These are phyloP conservation scores for Xestia c-nigrum DNA, from an alignment of 2,888 invertebrate species.

Conservation along the genomic window DNA sequence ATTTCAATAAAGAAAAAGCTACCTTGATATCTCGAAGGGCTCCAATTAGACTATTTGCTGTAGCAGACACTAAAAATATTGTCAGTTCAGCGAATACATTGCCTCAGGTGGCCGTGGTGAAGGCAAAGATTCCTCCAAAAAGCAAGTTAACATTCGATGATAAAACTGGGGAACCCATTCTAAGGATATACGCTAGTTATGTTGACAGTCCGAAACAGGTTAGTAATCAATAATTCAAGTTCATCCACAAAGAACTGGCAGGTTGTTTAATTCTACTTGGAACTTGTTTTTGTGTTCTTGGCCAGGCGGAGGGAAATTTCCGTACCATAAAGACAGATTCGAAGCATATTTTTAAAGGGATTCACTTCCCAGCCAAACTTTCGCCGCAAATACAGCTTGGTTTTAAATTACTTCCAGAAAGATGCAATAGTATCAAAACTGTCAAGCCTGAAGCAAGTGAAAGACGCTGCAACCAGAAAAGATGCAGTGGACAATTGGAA, in stretches of 20 bases:
- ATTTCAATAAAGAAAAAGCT: slow-evolving; percentile 83
- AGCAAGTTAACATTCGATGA: slow-evolving; percentile 86
- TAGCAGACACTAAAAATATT: slow-evolving; percentile 76
- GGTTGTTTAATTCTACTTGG: neutral
- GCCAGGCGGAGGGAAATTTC: neutral
- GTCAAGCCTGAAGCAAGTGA: slow-evolving; percentile 75
- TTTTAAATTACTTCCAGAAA: slow-evolving; percentile 76
- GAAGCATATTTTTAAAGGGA: neutral
- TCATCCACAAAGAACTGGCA: too few relatives aligned
- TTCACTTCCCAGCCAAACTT: too few relatives aligned
- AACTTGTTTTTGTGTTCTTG: neutral
- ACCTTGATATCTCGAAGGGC: slow-evolving; percentile 78
- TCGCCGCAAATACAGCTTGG: neutral
- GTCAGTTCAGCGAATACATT: slow-evolving; percentile 65
- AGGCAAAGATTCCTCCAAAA: slow-evolving; percentile 85
- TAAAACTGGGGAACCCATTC: slow-evolving; percentile 86
- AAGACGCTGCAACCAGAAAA: slow-evolving; percentile 75
- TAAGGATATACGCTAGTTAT: slow-evolving; percentile 90
- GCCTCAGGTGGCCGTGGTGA: slow-evolving; percentile 78
- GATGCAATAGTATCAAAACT: slow-evolving; percentile 80
- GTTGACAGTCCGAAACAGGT: slow-evolving; percentile 82
- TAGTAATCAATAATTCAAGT: slow-evolving; percentile 37
- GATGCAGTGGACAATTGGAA: slow-evolving; percentile 78
- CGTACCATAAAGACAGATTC: neutral
- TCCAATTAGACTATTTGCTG: slow-evolving; percentile 80